Evolutionary conservation across 2,888 invertebrate genomes (phyloP).

Genomic region (Drosophila paranaensis): DNA sequence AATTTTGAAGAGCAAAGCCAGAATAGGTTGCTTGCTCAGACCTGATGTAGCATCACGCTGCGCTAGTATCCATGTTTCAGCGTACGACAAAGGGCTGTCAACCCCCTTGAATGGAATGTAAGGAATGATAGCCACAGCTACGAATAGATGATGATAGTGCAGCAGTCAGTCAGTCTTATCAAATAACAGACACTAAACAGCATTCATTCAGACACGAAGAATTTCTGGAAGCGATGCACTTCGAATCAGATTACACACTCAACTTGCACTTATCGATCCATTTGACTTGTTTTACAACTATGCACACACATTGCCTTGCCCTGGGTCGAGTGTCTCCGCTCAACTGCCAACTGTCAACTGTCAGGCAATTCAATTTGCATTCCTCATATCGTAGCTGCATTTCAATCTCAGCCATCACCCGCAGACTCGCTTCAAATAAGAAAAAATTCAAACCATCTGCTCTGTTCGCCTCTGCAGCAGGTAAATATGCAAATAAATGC

Average conservation of each 20-base stretch:
- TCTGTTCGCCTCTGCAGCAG: slow-evolving; percentile 38
- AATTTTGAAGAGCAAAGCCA: background rate
- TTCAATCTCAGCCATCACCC: slow-evolving; percentile 41
- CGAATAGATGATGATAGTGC: background rate
- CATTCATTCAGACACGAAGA: background rate
- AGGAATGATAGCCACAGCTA: background rate
- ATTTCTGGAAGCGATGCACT: background rate
- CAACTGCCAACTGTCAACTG: slow-evolving; percentile 45
- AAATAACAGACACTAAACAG: background rate
- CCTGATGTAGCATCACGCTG: background rate
- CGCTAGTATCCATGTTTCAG: background rate
- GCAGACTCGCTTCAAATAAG: slow-evolving; percentile 30
- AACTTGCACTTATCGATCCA: slow-evolving; percentile 28
- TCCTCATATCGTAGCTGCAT: slow-evolving; percentile 21
- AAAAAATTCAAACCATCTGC: slow-evolving; percentile 37
- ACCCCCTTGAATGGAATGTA: background rate
- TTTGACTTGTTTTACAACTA: slow-evolving; percentile 6
- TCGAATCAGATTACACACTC: background rate
- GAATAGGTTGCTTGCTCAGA: background rate
- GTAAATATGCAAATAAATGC: slow-evolving; percentile 78
- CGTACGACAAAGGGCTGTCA: background rate
- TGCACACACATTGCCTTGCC: background rate
- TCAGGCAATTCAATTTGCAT: slow-evolving; percentile 61
- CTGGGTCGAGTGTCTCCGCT: background rate
- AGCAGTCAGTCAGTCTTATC: background rate